A percentile compares a stretch with the other conserved stretches of the same genome.
Conservation (phyloP, 2,797 vertebrate species). For the Amniataba percoides region DNA sequence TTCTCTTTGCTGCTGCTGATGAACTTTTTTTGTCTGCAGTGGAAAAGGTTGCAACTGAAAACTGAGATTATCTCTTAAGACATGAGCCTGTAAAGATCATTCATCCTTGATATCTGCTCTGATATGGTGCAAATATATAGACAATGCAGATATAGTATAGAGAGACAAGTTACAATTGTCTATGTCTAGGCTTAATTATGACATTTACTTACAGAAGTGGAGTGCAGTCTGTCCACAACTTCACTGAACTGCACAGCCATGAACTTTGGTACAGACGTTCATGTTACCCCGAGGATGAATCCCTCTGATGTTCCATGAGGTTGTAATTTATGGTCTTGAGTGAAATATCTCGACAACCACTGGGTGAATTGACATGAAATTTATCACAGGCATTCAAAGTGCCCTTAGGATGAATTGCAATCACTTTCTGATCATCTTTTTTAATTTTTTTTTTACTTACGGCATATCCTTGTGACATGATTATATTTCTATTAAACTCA, state of each 20-base stretch:
- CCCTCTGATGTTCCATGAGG: background rate
- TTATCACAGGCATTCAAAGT: too few species aligned
- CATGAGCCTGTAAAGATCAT: background rate
- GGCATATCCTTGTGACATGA: too few species aligned
- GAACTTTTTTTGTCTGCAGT: background rate
- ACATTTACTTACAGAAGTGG: background rate
- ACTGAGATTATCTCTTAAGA: background rate
- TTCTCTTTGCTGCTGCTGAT: background rate
- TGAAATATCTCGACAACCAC: background rate
- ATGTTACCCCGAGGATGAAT: background rate
- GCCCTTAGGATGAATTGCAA: background rate
- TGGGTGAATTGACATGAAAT: background rate
- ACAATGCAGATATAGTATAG: background rate
- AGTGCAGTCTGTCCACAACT: background rate
- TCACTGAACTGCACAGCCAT: too few species aligned
- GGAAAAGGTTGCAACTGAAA: conserved; percentile 1
- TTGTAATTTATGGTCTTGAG: background rate
- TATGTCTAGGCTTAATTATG: background rate
- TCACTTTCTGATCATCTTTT: background rate
- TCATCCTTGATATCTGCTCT: background rate
- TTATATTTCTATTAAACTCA: too few species aligned
- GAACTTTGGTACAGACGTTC: background rate
- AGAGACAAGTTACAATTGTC: background rate
- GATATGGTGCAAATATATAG: background rate
- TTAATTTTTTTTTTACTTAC: too few species aligned